Conservation (phyloP, 35 echinoderm and acorn worm genomes). For the Ophiothrix spiculata region DNA sequence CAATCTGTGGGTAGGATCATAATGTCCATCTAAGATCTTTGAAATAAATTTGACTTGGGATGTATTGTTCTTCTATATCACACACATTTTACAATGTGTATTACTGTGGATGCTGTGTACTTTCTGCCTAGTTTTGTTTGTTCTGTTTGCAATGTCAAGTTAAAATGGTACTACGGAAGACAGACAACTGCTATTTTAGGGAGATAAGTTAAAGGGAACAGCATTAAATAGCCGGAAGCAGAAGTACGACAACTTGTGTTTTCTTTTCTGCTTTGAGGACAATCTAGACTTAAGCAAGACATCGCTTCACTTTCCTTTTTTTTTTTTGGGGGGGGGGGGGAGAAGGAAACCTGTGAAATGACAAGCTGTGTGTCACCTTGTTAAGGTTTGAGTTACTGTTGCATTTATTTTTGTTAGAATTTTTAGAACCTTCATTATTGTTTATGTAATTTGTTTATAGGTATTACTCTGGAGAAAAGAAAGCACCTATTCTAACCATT, state of each 20-base stretch:
- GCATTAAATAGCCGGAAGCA: too few species aligned
- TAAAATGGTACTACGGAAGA: too few species aligned
- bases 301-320: too few species aligned
- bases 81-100: too few species aligned
- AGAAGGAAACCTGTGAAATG: not conserved
- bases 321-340: not conserved
- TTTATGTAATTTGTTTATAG: constrained; percentile 14
- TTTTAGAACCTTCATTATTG: not conserved
- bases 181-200: too few species aligned
- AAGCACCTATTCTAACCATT: constrained; percentile 79
- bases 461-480: constrained; percentile 97
- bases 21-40: not conserved
- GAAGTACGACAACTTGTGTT: too few species aligned
- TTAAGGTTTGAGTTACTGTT: not conserved
- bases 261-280: too few species aligned
- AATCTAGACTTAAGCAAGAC: too few species aligned
- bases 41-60: not conserved
- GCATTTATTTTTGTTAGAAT: not conserved
- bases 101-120: too few species aligned
- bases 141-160: too few species aligned
- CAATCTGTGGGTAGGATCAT: not conserved
- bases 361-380: not conserved
- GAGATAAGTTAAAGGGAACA: too few species aligned
- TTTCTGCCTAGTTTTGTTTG: too few species aligned
- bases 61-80: not conserved